A percentile compares a stretch with the other conserved stretches of the same genome.
Conservation (phyloP, 2,888 invertebrate genomes). For the Andrena praecox region DNA sequence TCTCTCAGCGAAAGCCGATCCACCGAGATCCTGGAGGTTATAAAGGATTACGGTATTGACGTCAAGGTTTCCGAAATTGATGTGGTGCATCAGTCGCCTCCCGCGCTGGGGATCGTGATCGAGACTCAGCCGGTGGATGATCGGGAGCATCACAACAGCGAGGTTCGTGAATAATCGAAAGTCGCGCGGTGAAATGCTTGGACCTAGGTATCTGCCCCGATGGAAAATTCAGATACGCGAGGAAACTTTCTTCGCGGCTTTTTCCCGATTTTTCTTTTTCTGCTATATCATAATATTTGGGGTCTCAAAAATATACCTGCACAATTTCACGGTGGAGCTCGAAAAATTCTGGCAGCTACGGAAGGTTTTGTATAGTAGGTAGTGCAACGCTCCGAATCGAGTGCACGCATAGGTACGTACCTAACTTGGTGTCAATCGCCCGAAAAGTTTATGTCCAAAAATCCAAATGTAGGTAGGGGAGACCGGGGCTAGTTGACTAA, state of each 20-base stretch:
- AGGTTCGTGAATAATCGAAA: slow-evolving; percentile 50
- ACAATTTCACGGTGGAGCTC: too few species aligned
- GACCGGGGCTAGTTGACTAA: too few species aligned
- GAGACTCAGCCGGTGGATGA: slow-evolving; percentile 27
- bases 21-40: slow-evolving; percentile 12
- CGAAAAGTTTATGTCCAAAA: too few species aligned
- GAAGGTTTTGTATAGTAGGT: too few species aligned
- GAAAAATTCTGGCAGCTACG: too few species aligned
- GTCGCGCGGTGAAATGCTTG: neutral
- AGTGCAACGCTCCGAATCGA: too few species aligned
- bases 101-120: slow-evolving; percentile 11
- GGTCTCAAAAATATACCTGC: too few species aligned
- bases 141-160: neutral
- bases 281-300: too few species aligned
- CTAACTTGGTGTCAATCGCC: too few species aligned
- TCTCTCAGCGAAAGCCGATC: slow-evolving; percentile 25
- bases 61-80: slow-evolving; percentile 16
- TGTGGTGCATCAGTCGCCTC: slow-evolving; percentile 14
- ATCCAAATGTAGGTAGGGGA: too few species aligned
- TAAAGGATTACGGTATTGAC: slow-evolving; percentile 46
- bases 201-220: neutral
- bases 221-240: slow-evolving; percentile 4
- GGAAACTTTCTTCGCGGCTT: neutral
- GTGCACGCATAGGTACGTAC: too few species aligned
- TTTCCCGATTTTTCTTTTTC: too few species aligned